phyloP scores from a whole-genome alignment of 2,113 vertebrate species.

The Eptesicus fuscus region DNA sequence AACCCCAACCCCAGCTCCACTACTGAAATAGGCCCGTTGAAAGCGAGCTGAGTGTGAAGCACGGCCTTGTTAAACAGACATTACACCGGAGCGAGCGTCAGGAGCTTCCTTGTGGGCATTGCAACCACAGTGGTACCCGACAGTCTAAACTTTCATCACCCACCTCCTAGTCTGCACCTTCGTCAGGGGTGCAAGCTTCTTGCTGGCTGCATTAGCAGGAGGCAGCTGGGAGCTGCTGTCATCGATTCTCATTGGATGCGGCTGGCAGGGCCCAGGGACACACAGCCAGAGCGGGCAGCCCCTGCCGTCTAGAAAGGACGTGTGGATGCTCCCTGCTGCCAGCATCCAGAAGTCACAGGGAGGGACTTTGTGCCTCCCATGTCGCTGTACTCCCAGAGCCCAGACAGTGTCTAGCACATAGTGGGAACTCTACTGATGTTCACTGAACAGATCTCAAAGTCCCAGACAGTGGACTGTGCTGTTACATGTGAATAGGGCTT shows the following conservation, averaged over 20 bases:
- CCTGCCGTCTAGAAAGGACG: background rate
- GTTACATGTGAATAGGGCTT: background rate
- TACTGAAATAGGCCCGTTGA: background rate
- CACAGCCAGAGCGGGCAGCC: background rate
- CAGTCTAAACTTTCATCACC: conserved; percentile 77
- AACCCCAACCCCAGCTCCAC: background rate
- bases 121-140: conserved; percentile 55
- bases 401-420: background rate
- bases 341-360: background rate
- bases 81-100: conserved; percentile 80
- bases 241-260: background rate
- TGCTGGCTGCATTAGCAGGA: conserved; percentile 55
- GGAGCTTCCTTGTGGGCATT: conserved; percentile 78
- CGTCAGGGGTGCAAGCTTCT: conserved; percentile 71
- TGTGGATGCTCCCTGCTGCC: background rate
- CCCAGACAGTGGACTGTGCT: too few species aligned
- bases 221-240: background rate
- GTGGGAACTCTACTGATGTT: background rate
- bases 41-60: background rate
- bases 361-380: background rate
- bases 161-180: conserved; percentile 62
- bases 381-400: background rate
- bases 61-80: conserved; percentile 62
- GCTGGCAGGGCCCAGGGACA: background rate
- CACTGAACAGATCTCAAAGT: background rate